Conservation (phyloP, 2,113 vertebrate genomes). For the Herpetotheres cachinnans region DNA sequence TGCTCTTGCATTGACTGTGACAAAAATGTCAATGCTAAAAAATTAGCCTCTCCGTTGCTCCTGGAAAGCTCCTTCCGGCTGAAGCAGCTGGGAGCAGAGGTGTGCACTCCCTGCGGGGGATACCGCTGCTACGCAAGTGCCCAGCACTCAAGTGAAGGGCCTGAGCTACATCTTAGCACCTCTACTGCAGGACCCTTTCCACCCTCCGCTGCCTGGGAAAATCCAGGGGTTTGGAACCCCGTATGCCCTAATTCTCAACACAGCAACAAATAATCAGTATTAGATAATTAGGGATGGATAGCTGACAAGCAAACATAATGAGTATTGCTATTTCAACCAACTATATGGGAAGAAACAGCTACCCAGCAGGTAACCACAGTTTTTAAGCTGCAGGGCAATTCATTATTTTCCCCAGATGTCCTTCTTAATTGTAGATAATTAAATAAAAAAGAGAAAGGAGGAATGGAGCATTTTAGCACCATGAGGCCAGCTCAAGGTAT, state of each 20-base stretch:
- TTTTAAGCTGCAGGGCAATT: slow-evolving; percentile 44
- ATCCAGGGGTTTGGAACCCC: not conserved
- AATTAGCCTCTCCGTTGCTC: slow-evolving; percentile 7
- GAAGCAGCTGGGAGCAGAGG: not conserved
- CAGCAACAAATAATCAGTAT: slow-evolving; percentile 7
- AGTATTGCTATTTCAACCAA: slow-evolving; percentile 12
- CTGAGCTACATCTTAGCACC: not conserved
- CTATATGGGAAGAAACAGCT: slow-evolving; percentile 33
- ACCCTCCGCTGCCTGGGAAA: not conserved
- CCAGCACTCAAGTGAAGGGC: not conserved
- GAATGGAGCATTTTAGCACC: not conserved
- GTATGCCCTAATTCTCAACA: not conserved
- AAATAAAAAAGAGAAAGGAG: slow-evolving; percentile 38
- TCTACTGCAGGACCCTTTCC: not conserved
- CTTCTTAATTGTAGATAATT: slow-evolving; percentile 61
- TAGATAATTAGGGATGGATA: slow-evolving; percentile 43
- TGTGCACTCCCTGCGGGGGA: not conserved
- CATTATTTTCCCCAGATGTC: slow-evolving; percentile 54
- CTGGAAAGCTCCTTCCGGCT: not conserved
- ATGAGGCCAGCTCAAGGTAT: not conserved
- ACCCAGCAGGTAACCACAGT: slow-evolving; percentile 44
- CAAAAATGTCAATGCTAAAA: slow-evolving; percentile 56
- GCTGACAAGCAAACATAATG: slow-evolving; percentile 40
- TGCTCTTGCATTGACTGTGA: slow-evolving; percentile 45
- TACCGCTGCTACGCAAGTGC: not conserved